A percentile compares a stretch with the other conserved stretches of the same genome.
Evolutionary conservation across 2,113 vertebrate species (phyloP).

Genomic region (Mormoops blainvillei): DNA sequence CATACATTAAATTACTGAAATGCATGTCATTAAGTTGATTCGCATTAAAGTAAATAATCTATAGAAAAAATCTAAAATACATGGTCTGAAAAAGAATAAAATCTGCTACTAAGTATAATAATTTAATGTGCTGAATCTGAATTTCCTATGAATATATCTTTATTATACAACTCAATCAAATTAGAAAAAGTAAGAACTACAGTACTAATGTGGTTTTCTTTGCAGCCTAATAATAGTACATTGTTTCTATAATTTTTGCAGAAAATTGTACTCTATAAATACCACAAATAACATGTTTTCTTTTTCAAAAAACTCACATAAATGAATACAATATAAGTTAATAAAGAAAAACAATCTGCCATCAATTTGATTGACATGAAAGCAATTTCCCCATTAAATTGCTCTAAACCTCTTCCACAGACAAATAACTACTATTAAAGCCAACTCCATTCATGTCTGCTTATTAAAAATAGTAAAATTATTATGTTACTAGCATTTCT

Average conservation of each 20-base stretch:
- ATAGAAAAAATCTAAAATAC: background rate
- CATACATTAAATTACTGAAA: constrained; percentile 42
- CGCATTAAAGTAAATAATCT: background rate
- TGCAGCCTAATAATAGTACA: background rate
- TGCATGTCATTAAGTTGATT: constrained; percentile 8
- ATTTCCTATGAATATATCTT: constrained; percentile 18
- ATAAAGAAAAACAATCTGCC: background rate
- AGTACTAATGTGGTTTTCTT: background rate
- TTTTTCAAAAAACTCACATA: background rate
- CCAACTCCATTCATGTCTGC: background rate
- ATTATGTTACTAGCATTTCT: background rate
- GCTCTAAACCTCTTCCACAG: constrained; percentile 46
- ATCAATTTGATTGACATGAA: background rate
- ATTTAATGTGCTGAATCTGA: background rate
- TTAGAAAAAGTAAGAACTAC: background rate
- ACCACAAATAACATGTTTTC: background rate
- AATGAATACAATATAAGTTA: background rate
- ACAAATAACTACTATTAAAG: constrained; percentile 45
- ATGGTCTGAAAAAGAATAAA: background rate
- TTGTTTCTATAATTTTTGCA: background rate
- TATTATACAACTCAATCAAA: constrained; percentile 45
- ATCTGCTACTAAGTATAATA: background rate
- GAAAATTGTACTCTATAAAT: background rate
- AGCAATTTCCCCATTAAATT: constrained; percentile 22
- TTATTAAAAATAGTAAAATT: constrained; percentile 41